Percentiles rank a stretch among this genome's conserved stretches.
phyloP scores from a whole-genome alignment of 2,113 vertebrate genomes.

The Dolichotis patagonum region DNA sequence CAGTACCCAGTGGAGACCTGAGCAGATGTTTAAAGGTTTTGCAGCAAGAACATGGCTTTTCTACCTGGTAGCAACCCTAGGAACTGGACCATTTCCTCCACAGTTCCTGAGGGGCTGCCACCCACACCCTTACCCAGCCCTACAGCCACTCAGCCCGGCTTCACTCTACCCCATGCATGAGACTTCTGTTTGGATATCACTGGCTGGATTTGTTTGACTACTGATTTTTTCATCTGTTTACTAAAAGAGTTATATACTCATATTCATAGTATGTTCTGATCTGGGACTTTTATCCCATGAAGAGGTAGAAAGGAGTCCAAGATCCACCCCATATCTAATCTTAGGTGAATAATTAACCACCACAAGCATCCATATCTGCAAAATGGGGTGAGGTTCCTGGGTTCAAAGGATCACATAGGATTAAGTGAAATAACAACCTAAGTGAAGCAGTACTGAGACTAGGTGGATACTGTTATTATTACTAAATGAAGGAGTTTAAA shows the following conservation, averaged over 20 bases:
- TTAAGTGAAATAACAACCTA: neutral
- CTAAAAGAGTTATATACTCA: neutral
- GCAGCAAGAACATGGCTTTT: neutral
- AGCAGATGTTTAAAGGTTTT: neutral
- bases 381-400: neutral
- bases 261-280: neutral
- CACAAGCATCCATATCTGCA: neutral
- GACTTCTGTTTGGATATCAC: neutral
- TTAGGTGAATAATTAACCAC: neutral
- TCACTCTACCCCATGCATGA: neutral
- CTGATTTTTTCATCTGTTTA: neutral
- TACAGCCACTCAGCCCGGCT: neutral
- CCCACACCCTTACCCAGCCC: too few species aligned
- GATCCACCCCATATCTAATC: neutral
- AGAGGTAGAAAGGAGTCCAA: neutral
- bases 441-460: neutral
- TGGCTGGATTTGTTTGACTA: neutral
- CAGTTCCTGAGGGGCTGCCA: neutral
- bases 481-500: neutral
- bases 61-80: neutral
- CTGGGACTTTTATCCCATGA: neutral
- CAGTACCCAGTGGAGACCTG: neutral
- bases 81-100: neutral
- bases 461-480: rapidly evolving
- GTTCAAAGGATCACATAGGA: neutral